A percentile compares a stretch with the other conserved stretches of the same genome.
phyloP scores from a whole-genome alignment of 2,113 vertebrate genomes.

The Dromas ardeola region DNA sequence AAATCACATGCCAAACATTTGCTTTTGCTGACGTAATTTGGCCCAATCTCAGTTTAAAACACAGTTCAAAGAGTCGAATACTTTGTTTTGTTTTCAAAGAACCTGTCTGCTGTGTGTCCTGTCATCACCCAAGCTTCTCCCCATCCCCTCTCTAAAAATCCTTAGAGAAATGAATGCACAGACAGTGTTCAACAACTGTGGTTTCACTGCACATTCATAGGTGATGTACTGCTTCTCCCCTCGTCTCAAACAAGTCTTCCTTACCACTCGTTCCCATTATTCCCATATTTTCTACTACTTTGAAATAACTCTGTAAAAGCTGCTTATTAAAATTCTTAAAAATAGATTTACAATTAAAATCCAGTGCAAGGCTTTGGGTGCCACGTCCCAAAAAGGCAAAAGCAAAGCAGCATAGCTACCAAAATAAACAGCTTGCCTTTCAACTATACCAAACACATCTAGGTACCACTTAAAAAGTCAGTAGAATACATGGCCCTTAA shows the following conservation, averaged over 20 bases:
- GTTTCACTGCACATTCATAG: neutral
- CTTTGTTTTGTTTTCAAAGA: conserved; percentile 12
- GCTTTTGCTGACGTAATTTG: conserved; percentile 33
- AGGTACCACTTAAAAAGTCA: neutral
- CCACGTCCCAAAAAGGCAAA: neutral
- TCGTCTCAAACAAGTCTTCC: neutral
- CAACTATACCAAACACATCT: neutral
- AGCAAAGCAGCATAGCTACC: neutral
- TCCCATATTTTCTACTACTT: neutral
- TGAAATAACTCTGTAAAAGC: neutral
- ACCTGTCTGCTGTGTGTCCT: neutral
- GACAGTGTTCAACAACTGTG: neutral
- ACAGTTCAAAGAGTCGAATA: neutral
- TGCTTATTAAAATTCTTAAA: neutral
- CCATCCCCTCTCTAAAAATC: neutral
- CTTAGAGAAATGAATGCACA: neutral
- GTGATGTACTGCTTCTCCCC: neutral
- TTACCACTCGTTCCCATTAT: neutral
- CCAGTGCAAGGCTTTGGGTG: neutral
- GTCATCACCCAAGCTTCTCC: neutral
- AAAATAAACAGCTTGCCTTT: neutral
- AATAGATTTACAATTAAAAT: neutral
- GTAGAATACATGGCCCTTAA: neutral
- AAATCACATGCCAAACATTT: conserved; percentile 45
- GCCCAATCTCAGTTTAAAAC: conserved; percentile 4